Percentiles rank a stretch among this genome's conserved stretches.
Conservation (phyloP, 53 echinoderm and acorn worm genomes). For the Patiria pectinifera region DNA sequence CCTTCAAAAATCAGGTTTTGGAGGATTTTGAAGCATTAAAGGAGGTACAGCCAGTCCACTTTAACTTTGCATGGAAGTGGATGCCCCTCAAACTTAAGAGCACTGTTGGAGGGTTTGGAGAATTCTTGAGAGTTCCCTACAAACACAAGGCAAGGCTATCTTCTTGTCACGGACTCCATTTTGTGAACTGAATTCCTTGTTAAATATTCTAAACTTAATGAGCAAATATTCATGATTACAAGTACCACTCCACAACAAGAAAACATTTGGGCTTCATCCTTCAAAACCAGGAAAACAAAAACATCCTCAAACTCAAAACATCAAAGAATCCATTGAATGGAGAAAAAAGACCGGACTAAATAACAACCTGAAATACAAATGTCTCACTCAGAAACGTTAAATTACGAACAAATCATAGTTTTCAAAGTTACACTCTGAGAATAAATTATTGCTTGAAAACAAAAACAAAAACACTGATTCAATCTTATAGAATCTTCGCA, state of each 20-base stretch:
- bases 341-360: not conserved
- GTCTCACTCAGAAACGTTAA: not conserved
- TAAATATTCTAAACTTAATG: not conserved
- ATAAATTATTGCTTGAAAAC: slow-evolving; percentile 19
- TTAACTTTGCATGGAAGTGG: too few species aligned
- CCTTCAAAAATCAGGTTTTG: too few species aligned
- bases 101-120: too few species aligned
- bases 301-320: not conserved
- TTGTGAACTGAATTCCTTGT: not conserved
- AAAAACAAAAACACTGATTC: not conserved
- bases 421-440: not conserved
- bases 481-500: not conserved
- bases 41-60: too few species aligned
- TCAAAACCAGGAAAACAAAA: not conserved
- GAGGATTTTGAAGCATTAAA: too few species aligned
- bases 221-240: not conserved
- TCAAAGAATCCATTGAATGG: slow-evolving; percentile 12
- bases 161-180: too few species aligned
- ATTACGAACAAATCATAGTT: not conserved
- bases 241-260: not conserved
- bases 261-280: not conserved
- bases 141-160: too few species aligned
- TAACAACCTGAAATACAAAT: not conserved
- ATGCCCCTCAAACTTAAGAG: too few species aligned
- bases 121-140: too few species aligned